phyloP scores from a whole-genome alignment of 2,113 vertebrate species.

The Glaucidium brasilianum region DNA sequence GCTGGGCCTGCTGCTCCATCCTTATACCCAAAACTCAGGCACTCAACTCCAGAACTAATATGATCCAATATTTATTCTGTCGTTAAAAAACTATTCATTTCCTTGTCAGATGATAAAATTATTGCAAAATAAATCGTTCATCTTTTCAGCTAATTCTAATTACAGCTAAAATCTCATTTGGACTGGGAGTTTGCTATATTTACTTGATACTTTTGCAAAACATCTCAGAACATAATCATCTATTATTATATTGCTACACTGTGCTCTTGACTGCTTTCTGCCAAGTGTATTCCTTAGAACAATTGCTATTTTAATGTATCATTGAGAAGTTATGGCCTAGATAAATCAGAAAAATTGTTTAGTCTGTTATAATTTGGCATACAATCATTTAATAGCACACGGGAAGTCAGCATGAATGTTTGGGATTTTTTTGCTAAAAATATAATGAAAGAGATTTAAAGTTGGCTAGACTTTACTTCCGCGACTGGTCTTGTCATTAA shows the following conservation, averaged over 20 bases:
- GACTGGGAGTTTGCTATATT: conserved; percentile 40
- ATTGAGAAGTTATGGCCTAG: conserved; percentile 2
- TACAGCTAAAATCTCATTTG: conserved; percentile 31
- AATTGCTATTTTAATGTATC: conserved; percentile 34
- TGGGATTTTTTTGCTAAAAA: conserved; percentile 40
- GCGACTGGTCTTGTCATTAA: neutral
- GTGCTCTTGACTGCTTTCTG: neutral
- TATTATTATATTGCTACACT: conserved; percentile 27
- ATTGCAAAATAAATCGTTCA: conserved; percentile 36
- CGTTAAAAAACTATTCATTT: conserved; percentile 34
- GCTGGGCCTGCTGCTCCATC: neutral
- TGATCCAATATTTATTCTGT: conserved; percentile 40
- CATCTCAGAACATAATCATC: conserved; percentile 48
- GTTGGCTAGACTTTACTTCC: conserved; percentile 27
- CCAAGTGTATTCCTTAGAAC: conserved; percentile 19
- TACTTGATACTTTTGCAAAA: conserved; percentile 42
- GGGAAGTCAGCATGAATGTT: conserved; percentile 23
- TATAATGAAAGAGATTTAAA: neutral
- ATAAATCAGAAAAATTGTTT: conserved; percentile 53
- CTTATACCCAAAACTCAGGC: neutral
- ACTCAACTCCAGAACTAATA: conserved; percentile 33
- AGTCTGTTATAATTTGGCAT: conserved; percentile 47
- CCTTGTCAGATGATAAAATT: conserved; percentile 36
- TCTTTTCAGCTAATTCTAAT: conserved; percentile 66
- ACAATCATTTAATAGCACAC: conserved; percentile 21